Evolutionary conservation across 2,797 vertebrate genomes (phyloP), one percentile per base, ranked within the genome.

Genomic region (Scomberomorus guttatus): DNA sequence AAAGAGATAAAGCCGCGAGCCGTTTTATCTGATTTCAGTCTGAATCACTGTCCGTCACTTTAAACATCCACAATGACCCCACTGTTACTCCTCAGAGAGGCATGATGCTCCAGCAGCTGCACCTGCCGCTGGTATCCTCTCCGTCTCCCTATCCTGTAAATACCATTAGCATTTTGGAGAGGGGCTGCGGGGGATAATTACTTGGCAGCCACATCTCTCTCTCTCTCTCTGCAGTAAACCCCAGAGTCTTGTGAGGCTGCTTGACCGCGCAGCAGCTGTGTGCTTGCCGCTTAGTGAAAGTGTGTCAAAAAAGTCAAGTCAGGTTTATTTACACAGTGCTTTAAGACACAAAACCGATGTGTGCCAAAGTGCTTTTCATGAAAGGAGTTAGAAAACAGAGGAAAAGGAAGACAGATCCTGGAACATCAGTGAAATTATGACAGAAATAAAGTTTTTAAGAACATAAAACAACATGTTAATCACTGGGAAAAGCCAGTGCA

Each of bases 131-230:
- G 77, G 25, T 56, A 61, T 81, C 87, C 79, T 86, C 66, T 76
- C 66, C 50, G 7, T 71, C 77, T 63, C 76, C 44, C 78, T 62
- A 61, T 82, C 83, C 87, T 90, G 91, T 91, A 91, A 87, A 89
- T 81, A 86, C 72, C 51, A 90, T 92, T 90, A 91, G 87, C 90
- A 90, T 91, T 87, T 82, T 46, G 79, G 75, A 77, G 89, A 82
- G 84, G 79, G 77, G 71, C 66, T 34, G 34, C 20, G 39, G 81
- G 82, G 82, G 75, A 66, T 83, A 82, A 80, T 80, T 54, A 80
- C 67, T 84, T 62, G 81, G 88, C 86, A 69, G 80, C 25, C 72
- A 37, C 75, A 54, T 75, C 62, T 6, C 32, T 67, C 76, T 75
- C 51, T 56, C 71, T 50, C 39, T 65, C 72, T 69, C 72, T 64